Evolutionary conservation across 92 coral and sea anemone species (phyloP), one percentile per base, ranked within the genome.

Genomic region (Phenganax subtilis): DNA sequence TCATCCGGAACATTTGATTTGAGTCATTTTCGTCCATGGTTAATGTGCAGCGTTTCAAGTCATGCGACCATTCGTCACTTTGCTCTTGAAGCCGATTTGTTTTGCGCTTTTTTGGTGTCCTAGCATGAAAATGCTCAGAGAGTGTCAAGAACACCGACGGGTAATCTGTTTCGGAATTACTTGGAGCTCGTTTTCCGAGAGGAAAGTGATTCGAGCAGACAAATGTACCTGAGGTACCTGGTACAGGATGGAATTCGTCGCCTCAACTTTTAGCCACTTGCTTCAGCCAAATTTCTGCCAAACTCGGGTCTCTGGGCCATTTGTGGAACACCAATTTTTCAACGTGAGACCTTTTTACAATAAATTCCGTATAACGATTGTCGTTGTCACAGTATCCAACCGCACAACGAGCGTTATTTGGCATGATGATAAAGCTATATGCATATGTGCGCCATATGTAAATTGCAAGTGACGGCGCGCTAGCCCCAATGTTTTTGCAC

Each of bases 361-460:
- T 75, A 16, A 84, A 82, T 53, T 87, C 90, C 4, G 86, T 80
- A 77, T 84, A 83, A 31, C 85, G 30, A 63, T 71, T 75, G 31
- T 88, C 88, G 82, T 87, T 84, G 81, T 87, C 83, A 25, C 90
- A 87, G 80, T 70, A 77, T 51, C 87, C 77, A 57, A 81, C 87
- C 9, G 83, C 85, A 84, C 88, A 85, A 79, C 86, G 85, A 56
- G 88, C 88, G 79, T 88, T 85, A 11, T 76, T 81, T 57, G 15
- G 17, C 15, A 12, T 12, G 17, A 57, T 57, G 25, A 37, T 1
- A 37, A 37, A 37, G 47, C 47, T 37, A 37, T 37, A 37, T 37
- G 47, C 47, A 37, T 37, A 37, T 37, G 47, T 37, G 47, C 47
- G 25, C 25, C n/a, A 28, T 61, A 61, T 61, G 67, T 0, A n/a